A percentile compares a stretch with the other conserved stretches of the same genome.
These are phyloP conservation scores for Origma solitaria DNA, from an alignment of 2,113 vertebrate species.

Conservation along the genomic window DNA sequence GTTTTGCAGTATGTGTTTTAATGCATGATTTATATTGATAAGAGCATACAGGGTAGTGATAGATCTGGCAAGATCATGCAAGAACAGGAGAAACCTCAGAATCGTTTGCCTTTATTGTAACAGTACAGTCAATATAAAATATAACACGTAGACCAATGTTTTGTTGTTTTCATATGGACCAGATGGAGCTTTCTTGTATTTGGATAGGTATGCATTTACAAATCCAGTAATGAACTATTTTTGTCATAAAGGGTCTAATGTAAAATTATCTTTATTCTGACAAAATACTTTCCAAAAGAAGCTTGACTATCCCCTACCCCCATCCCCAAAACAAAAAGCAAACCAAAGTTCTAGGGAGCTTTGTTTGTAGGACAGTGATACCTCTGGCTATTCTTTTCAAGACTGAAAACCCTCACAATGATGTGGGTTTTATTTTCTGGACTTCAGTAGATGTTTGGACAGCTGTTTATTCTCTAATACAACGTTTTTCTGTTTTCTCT, in stretches of 20 bases:
- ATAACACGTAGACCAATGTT: not conserved
- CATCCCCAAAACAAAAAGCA: not conserved
- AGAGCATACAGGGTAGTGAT: not conserved
- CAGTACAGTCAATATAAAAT: not conserved
- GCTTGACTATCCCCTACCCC: rapidly evolving
- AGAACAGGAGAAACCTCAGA: not conserved
- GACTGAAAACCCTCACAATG: not conserved
- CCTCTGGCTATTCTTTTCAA: not conserved
- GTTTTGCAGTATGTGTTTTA: not conserved
- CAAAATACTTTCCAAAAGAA: not conserved
- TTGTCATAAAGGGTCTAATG: not conserved
- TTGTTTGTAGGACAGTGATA: not conserved
- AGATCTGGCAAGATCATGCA: not conserved
- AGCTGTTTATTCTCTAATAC: not conserved
- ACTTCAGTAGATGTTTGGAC: not conserved
- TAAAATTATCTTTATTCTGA: not conserved
- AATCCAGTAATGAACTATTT: not conserved
- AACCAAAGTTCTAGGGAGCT: not conserved
- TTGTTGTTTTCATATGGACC: not conserved
- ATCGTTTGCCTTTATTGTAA: not conserved
- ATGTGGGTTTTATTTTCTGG: not conserved
- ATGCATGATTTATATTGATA: not conserved
- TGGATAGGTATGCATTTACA: not conserved
- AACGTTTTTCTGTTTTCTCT: not conserved
- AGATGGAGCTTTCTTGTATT: not conserved